Evolutionary conservation across 2,888 invertebrate species (phyloP).

Genomic region (Brachylomia viminalis): DNA sequence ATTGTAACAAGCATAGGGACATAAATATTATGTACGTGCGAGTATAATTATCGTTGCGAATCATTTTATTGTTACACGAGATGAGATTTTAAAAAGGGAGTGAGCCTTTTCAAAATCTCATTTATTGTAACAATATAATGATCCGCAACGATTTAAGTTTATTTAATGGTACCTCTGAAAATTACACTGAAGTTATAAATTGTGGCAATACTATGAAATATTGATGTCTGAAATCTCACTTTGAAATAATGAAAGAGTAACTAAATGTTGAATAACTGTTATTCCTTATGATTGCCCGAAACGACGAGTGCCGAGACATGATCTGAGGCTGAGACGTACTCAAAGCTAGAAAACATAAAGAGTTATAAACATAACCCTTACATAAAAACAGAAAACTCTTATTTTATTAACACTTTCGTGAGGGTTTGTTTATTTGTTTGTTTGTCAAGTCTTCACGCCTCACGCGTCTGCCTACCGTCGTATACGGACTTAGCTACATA

Average conservation of each 20-base stretch:
- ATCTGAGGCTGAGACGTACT: too few relatives aligned
- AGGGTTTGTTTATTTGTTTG: slow-evolving; percentile 25
- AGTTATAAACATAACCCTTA: not conserved
- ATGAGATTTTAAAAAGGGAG: too few relatives aligned
- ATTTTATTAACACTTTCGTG: slow-evolving; percentile 12
- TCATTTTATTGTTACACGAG: too few relatives aligned
- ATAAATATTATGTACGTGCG: not conserved
- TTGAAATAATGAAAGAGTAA: slow-evolving; percentile 4
- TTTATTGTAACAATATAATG: not conserved
- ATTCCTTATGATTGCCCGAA: not conserved
- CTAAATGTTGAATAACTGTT: slow-evolving; percentile 16
- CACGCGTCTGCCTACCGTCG: not conserved
- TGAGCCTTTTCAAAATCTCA: slow-evolving; percentile 16
- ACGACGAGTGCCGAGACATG: not conserved
- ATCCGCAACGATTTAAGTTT: not conserved
- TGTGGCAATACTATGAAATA: slow-evolving; percentile 6
- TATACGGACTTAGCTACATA: not conserved
- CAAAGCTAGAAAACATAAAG: slow-evolving; percentile 3
- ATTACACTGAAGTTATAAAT: slow-evolving; percentile 4
- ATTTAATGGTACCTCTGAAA: not conserved
- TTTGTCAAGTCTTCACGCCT: slow-evolving; percentile 22
- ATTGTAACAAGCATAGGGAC: not conserved
- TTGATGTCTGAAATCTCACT: not conserved
- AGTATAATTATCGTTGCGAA: not conserved
- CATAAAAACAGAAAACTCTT: not conserved